Base-by-base conservation (phyloP, 2,888 invertebrate species). In the Baccha elongata region DNA sequence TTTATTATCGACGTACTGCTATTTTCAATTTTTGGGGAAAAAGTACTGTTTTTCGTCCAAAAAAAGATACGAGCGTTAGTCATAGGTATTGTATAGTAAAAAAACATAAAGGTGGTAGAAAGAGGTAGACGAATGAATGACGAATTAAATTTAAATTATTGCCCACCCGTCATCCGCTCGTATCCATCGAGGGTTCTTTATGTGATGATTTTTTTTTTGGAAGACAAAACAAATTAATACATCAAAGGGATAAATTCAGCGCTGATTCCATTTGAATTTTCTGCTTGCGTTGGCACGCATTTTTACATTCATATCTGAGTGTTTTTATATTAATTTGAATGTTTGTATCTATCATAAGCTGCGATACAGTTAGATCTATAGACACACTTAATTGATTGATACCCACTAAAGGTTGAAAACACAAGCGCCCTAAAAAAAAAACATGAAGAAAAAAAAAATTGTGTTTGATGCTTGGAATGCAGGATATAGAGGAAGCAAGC, bases 241-340 rank as follows among this genome's bases (percentile, higher is more conserved):
- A 84, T 84, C 84, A 84, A 84, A 84, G 79, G 84, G 79, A 84
- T 84, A 78, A 69, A 78, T 83, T 78, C 72, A 75, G 55, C 80
- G 72, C 50, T 84, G 75, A 84, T 80, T 85, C 84, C 79, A 85
- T 84, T 84, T 76, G 81, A 84, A 84, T 84, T 84, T 85, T 85
- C 81, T 74, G 85, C 85, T 84, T 84, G 76, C 76, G 48, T 76
- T 84, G 65, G 74, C 73, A 84, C 79, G 84, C 84, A 84, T 79
- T 84, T 84, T 84, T 84, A 84, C 83, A 83, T 83, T 83, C 78
- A 83, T 78, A 78, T 58, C 62, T 52, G 83, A 83, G 83, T 83
- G 78, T 55, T 72, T 58, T 78, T 83, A 78, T 73, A 78, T 83
- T 78, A 78, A 78, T 83, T 83, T 78, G 55, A 67, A 48, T 62